These are phyloP conservation scores for Tetramorium alpestre DNA, from an alignment of 1,140 invertebrate genomes.

Conservation along the genomic window DNA sequence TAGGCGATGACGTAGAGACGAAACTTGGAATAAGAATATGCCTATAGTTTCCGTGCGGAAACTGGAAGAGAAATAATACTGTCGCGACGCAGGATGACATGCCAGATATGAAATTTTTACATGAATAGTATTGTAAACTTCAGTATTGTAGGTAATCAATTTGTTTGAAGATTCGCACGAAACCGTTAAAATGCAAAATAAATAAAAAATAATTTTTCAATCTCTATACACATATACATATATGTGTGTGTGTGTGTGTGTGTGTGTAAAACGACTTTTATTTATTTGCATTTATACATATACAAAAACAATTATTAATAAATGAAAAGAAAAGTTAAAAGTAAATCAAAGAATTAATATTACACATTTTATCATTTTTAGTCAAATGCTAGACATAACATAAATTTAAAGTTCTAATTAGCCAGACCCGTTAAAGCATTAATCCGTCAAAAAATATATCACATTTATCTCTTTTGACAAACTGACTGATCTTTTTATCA, in stretches of 20 bases:
- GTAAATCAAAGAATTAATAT: no score
- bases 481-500: not conserved
- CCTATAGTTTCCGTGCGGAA: not conserved
- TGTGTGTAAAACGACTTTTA: no score
- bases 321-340: no score
- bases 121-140: not conserved
- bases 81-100: not conserved
- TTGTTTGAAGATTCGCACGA: not conserved
- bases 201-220: not conserved
- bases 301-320: no score
- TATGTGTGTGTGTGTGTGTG: no score
- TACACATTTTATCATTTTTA: no score
- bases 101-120: not conserved
- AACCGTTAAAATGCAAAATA: not conserved
- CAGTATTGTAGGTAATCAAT: not conserved
- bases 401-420: not conserved
- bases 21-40: slow-evolving; percentile 19
- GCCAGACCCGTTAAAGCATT: not conserved
- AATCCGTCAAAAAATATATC: not conserved
- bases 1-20: not conserved
- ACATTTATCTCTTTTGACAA: not conserved
- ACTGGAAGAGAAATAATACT: not conserved
- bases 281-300: no score
- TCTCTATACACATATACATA: no score
- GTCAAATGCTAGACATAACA: no score